Base-by-base conservation (phyloP, 2,888 invertebrate species). In the Pachliopta kotzebuea region DNA sequence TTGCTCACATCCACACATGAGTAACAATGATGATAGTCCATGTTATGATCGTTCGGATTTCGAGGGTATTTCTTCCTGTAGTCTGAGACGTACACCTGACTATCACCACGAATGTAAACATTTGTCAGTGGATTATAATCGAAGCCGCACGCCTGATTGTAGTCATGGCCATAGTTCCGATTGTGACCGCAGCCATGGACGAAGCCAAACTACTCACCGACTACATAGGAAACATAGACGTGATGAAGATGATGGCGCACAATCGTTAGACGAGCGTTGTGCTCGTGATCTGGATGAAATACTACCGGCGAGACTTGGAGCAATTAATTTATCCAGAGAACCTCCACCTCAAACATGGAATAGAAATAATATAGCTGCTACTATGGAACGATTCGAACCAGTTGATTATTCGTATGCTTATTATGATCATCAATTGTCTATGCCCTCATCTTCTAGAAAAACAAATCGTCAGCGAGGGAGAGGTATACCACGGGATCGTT, bases 391-490 rank as follows among this genome's bases (percentile, higher is more conserved):
- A 65, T 94, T 94, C 72, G 94, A 94, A 76, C 93, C 94, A 20
- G 90, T 90, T n/a, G 96, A 96, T 79, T 96, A 96, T 85, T 95
- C 96, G 18, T 96, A 96, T 82, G 96, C 96, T 23, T 96, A 96
- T 81, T 96, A 96, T 81, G 96, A 96, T 77, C 94, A 94, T 63
- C 94, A 95, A 76, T 93, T 95, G 76, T 95, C 95, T 49, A 93
- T 93, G 84, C 94, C 94, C 49, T 90, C 92, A 9, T 91, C 87
- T 52, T 92, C 89, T 62, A 84, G 88, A 69, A 90, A 90, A 72
- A 82, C 84, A 11, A 86, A 89, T 71, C 85, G 90, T 62, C 89
- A 89, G 68, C 82, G 90, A 52, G 91, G 91, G 23, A 84, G 90
- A 17, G 89, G 88, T n/a, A 71, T 87, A 56, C 81, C 89, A 4